phyloP scores from a whole-genome alignment of 37 sponge, comb jelly and placozoan species.

The Axinella damicornis region DNA sequence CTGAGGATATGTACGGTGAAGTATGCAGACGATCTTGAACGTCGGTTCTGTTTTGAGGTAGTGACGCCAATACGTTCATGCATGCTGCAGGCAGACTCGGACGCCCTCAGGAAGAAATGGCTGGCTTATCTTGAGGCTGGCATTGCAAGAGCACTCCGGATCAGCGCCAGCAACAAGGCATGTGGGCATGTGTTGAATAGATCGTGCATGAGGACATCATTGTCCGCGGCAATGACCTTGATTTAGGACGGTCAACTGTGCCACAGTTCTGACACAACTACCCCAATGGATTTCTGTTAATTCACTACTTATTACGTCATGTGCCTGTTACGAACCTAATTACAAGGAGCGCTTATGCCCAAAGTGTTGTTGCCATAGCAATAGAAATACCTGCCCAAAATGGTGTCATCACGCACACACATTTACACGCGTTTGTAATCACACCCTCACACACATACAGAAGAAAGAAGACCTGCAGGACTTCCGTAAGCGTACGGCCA shows the following conservation, averaged over 20 bases:
- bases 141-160: constrained; percentile 53
- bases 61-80: constrained; percentile 62
- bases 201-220: no score
- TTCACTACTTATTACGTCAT: no score
- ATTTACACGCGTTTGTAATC: no score
- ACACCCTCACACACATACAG: constrained; percentile 3
- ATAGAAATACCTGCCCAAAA: no score
- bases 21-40: constrained; percentile 73
- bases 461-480: constrained; percentile 39
- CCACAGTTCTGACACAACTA: no score
- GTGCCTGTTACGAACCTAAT: no score
- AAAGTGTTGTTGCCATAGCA: no score
- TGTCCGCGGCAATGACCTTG: no score
- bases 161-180: constrained; percentile 61
- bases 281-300: no score
- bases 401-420: no score
- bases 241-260: no score
- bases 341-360: no score
- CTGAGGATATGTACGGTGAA: constrained; percentile 81
- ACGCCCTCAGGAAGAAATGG: constrained; percentile 68
- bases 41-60: constrained; percentile 86
- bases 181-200: background rate
- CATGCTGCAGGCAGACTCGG: constrained; percentile 82
- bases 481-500: constrained; percentile 9
- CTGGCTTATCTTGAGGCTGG: constrained; percentile 47